Base-by-base conservation (phyloP, 2,113 vertebrate genomes). In the Anthoscopus minutus region DNA sequence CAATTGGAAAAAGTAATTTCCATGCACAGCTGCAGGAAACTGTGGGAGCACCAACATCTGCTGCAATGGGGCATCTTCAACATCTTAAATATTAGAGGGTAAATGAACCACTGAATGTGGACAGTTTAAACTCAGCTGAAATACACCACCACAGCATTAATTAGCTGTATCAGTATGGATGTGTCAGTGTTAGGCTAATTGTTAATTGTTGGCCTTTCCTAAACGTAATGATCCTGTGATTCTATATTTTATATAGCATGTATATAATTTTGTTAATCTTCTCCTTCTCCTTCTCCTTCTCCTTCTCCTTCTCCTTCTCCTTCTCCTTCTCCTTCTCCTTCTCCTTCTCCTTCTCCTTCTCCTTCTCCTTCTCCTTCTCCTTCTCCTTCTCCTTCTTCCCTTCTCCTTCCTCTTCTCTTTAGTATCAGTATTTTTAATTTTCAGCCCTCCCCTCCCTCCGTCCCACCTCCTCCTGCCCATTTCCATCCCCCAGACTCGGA, bases 1-100 rank as follows among this genome's bases (percentile, higher is more conserved):
- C 98, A 95, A 97, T 97, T 93, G 95, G 35, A 81, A 96, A 97
- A 98, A 97, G 93, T 76, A 94, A 97, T 98, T 97, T 97, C 94
- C 85, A 61, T 23, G 78, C 90, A 64, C 70, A 95, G 96, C 97
- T 97, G 62, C 44, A 96, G 95, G 97, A 97, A 97, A 81, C 95
- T 86, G 81, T 70, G 66, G 91, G 80, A 94, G 86, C 94, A 95
- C 96, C 92, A 62, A 13, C 71, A 71, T 61, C 86, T 88, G 73
- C 84, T 86, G 61, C 77, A 70, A 40, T 4, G 45, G 25, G 5
- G 8, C 27, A 35, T 51, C 58, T 44, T 31, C n/a, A 70, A 11
- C 23, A 10, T 40, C 86, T 84, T 66, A 65, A 57, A 67, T 89
- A 53, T 15, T 13, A 15, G 31, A 58, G 15, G 28, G 37, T 35